Conservation (phyloP, 2,113 vertebrate species). For the Cyanoramphus novaezelandiae region DNA sequence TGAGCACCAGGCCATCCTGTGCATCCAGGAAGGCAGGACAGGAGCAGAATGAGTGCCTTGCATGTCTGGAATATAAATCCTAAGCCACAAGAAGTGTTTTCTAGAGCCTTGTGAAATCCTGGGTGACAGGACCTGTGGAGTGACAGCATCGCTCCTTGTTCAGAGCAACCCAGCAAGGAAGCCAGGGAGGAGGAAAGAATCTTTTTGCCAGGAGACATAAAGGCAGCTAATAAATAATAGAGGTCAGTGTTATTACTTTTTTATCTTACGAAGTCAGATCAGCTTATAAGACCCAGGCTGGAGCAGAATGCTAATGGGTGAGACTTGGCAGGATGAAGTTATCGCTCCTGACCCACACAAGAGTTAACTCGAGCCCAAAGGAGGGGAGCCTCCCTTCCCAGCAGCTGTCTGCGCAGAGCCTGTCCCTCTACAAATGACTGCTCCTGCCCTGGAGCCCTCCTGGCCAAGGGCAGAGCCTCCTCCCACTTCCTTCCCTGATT, state of each 20-base stretch:
- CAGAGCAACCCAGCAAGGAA: not conserved
- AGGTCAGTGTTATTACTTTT: slow-evolving; percentile 70
- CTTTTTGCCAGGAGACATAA: slow-evolving; percentile 33
- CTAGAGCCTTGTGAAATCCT: not conserved
- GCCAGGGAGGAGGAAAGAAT: not conserved
- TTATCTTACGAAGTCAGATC: slow-evolving; percentile 69
- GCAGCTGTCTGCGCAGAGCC: not conserved
- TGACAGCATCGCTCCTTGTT: fast-evolving
- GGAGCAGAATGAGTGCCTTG: fast-evolving
- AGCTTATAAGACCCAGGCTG: slow-evolving; percentile 58
- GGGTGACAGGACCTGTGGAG: not conserved
- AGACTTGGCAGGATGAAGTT: slow-evolving; percentile 49
- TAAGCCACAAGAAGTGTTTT: not conserved
- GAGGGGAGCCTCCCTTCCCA: not conserved
- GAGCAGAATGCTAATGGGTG: slow-evolving; percentile 57
- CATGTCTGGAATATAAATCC: not conserved
- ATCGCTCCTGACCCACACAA: not conserved
- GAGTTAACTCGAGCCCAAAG: not conserved
- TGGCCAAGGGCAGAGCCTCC: not conserved
- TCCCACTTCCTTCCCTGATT: not conserved
- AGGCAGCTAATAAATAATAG: slow-evolving; percentile 62
- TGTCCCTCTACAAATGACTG: not conserved
- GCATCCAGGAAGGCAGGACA: not conserved
- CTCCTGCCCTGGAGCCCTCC: not conserved
- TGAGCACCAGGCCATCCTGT: fast-evolving